Percentiles rank a stretch among this genome's conserved stretches.
phyloP scores from a whole-genome alignment of 2,888 invertebrate genomes.

The Aleiodes leptofemur region DNA sequence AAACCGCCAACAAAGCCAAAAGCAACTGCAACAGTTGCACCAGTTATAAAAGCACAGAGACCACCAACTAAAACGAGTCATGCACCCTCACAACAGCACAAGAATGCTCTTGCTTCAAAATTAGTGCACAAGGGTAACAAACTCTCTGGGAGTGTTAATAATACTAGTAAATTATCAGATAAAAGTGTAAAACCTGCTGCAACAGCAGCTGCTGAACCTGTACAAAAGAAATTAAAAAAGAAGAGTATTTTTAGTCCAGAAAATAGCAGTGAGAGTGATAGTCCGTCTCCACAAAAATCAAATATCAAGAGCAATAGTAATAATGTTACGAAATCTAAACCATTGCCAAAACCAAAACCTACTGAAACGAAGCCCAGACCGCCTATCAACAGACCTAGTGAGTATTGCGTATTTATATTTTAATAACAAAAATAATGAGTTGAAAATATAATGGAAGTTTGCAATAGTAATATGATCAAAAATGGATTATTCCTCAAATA shows the following conservation, averaged over 20 bases:
- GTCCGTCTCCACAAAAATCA: constrained; percentile 74
- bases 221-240: constrained; percentile 77
- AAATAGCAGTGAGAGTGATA: constrained; percentile 82
- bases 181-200: constrained; percentile 53
- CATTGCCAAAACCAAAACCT: constrained; percentile 65
- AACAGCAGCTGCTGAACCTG: background rate
- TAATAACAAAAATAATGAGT: too few species aligned
- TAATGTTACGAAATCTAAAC: constrained; percentile 68
- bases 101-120: constrained; percentile 67
- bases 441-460: too few species aligned
- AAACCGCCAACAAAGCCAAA: constrained; percentile 80
- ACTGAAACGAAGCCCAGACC: constrained; percentile 74
- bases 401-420: constrained; percentile 38
- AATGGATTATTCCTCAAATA: too few species aligned
- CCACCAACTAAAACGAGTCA: constrained; percentile 71
- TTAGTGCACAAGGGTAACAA: constrained; percentile 66
- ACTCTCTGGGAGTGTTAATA: constrained; percentile 59
- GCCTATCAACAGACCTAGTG: constrained; percentile 75
- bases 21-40: constrained; percentile 80
- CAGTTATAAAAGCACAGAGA: constrained; percentile 77
- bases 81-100: constrained; percentile 62
- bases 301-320: constrained; percentile 72
- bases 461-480: too few species aligned
- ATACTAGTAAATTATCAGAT: constrained; percentile 50
- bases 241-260: constrained; percentile 91